Percentiles rank a stretch among this genome's conserved stretches.
Conservation (phyloP, 2,113 vertebrate genomes). For the Progne subis region DNA sequence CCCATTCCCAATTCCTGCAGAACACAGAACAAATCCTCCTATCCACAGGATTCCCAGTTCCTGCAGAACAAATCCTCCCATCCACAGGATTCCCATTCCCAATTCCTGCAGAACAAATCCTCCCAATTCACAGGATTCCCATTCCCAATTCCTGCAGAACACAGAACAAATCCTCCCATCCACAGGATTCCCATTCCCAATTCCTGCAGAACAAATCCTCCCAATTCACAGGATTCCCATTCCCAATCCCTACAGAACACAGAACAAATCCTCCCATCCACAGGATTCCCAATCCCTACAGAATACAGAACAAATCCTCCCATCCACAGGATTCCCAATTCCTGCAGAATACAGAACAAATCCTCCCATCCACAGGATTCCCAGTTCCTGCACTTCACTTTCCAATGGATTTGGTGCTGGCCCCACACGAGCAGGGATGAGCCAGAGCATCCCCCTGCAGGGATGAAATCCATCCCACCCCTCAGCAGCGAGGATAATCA, state of each 20-base stretch:
- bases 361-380: too few relatives aligned
- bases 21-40: too few relatives aligned
- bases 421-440: background rate
- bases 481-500: fast-evolving
- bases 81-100: too few relatives aligned
- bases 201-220: background rate
- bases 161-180: too few relatives aligned
- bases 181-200: background rate
- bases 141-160: too few relatives aligned
- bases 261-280: too few relatives aligned
- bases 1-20: background rate
- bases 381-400: background rate
- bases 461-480: fast-evolving
- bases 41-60: background rate
- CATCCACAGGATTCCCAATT: background rate
- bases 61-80: too few relatives aligned
- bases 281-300: background rate
- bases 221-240: background rate
- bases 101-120: background rate
- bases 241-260: background rate
- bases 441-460: background rate
- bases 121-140: fast-evolving
- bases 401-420: background rate
- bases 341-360: too few relatives aligned
- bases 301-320: background rate